These are phyloP conservation scores for Tetranychus piercei DNA, from an alignment of 2,888 invertebrate species.

Conservation along the genomic window DNA sequence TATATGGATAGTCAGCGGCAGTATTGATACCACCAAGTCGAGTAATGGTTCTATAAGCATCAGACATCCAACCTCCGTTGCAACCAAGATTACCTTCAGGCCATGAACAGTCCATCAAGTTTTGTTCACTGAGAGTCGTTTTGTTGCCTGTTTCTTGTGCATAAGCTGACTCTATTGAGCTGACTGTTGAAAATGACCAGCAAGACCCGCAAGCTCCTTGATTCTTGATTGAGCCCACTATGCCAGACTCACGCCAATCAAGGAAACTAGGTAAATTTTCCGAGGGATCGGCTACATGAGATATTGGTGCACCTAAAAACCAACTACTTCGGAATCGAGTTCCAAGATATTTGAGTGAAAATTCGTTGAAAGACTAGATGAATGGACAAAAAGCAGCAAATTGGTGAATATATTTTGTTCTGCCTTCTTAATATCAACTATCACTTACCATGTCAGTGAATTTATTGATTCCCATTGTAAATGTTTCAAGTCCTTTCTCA, in stretches of 20 bases:
- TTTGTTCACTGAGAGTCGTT: conserved; percentile 73
- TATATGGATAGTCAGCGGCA: conserved; percentile 30
- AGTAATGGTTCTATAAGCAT: conserved; percentile 41
- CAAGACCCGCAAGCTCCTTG: conserved; percentile 40
- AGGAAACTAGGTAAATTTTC: conserved; percentile 35
- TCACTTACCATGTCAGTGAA: conserved; percentile 15
- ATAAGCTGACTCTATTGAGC: conserved; percentile 40
- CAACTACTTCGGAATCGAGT: not conserved
- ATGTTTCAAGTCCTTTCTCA: conserved; percentile 8
- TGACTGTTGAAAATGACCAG: conserved; percentile 41
- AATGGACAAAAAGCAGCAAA: not conserved
- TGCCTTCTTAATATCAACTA: not conserved
- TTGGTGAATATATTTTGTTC: not conserved
- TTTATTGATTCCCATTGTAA: conserved; percentile 17
- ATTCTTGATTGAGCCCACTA: conserved; percentile 62
- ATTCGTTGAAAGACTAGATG: not conserved
- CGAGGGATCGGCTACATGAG: not conserved
- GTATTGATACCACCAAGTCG: conserved; percentile 46
- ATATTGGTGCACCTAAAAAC: conserved; percentile 1
- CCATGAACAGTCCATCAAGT: conserved; percentile 66
- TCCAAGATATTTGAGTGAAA: not conserved
- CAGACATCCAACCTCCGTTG: conserved; percentile 47
- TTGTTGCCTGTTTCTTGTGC: conserved; percentile 54
- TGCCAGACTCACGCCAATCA: conserved; percentile 66
- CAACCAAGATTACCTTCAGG: conserved; percentile 64